A percentile compares a stretch with the other conserved stretches of the same genome.
Evolutionary conservation across 2,113 vertebrate species (phyloP).

Genomic region (Perccottus glenii): DNA sequence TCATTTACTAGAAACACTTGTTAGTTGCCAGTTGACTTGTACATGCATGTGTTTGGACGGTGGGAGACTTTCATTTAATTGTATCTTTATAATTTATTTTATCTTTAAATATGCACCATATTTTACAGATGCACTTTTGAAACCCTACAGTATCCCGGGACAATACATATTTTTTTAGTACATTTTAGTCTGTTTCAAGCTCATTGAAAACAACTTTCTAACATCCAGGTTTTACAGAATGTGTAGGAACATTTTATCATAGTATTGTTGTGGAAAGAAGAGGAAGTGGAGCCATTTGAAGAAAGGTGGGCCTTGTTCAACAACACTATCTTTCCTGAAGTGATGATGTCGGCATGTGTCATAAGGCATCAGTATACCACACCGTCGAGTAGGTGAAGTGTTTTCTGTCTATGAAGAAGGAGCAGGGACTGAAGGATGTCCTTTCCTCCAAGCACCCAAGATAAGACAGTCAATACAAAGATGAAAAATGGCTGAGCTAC

Average conservation of each 20-base stretch:
- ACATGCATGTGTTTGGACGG: no score
- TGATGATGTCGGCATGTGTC: conserved; percentile 28
- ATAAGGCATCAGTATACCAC: conserved; percentile 11
- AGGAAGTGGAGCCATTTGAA: neutral
- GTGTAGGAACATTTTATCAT: neutral
- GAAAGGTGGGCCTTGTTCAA: neutral
- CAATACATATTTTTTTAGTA: no score
- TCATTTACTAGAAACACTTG: no score
- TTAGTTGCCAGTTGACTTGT: no score
- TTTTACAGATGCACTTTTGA: no score
- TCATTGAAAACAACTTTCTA: no score
- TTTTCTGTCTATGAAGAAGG: conserved; percentile 16
- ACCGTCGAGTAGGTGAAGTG: neutral
- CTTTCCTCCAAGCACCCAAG: conserved; percentile 9
- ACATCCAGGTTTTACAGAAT: neutral
- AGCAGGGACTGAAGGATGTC: conserved; percentile 24
- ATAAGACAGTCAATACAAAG: conserved; percentile 24
- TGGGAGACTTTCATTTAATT: no score
- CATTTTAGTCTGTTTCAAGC: no score
- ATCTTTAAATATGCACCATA: no score
- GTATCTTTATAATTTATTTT: no score
- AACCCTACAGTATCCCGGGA: no score
- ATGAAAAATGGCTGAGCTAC: conserved; percentile 42
- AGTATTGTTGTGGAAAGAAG: neutral
- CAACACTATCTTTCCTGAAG: neutral